Evolutionary conservation across 1,140 invertebrate genomes (phyloP).

Genomic region (Cydia strobilella): DNA sequence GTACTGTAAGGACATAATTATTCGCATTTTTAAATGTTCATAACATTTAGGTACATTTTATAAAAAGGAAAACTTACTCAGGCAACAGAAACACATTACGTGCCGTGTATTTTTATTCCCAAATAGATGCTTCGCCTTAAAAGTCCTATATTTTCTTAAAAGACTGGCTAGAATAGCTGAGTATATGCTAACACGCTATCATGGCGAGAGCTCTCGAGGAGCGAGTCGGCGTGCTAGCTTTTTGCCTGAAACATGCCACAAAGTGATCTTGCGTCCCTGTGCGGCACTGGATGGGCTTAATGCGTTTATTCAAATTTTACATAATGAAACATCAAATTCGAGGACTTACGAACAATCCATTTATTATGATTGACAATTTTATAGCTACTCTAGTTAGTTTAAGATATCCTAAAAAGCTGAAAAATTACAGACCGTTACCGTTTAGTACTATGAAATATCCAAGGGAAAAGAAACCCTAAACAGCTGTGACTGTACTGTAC

Average conservation of each 20-base stretch:
- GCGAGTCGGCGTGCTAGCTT: neutral
- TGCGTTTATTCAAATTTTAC: constrained; percentile 18
- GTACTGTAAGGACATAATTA: too few species aligned
- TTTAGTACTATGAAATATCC: too few species aligned
- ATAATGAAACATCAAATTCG: neutral
- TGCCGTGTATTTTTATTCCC: neutral
- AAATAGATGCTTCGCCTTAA: neutral
- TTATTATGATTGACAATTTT: neutral
- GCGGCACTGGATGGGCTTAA: neutral
- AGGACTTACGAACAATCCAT: neutral
- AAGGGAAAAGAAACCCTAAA: too few species aligned
- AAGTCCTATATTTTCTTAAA: constrained; percentile 14
- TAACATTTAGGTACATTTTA: neutral
- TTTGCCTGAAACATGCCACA: constrained; percentile 16
- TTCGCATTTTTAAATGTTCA: neutral
- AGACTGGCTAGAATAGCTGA: constrained; percentile 13
- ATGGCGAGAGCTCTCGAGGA: constrained; percentile 6
- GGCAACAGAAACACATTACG: neutral
- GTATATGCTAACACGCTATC: constrained; percentile 29
- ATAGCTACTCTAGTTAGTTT: too few species aligned
- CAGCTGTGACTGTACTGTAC: too few species aligned
- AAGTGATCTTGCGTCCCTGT: constrained; percentile 9
- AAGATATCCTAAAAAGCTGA: too few species aligned
- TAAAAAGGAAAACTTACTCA: neutral
- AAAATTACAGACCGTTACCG: too few species aligned